A percentile compares a stretch with the other conserved stretches of the same genome.
Evolutionary conservation across 2,113 vertebrate species (phyloP).

Genomic region (Bolborhynchus lineola): DNA sequence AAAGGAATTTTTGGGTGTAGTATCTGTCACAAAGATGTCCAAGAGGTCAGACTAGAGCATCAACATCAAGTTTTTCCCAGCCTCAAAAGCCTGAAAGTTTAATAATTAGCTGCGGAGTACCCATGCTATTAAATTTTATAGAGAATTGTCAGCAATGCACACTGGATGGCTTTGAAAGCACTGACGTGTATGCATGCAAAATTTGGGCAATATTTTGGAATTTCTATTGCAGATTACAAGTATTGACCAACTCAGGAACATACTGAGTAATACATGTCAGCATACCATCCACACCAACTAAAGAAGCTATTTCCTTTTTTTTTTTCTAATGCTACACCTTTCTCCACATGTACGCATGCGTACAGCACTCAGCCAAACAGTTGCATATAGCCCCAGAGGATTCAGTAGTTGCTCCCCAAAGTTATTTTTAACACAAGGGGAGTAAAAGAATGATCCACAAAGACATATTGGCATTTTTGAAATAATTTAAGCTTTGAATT

Average conservation of each 20-base stretch:
- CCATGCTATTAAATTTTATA: neutral
- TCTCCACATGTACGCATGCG: neutral
- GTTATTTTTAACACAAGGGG: neutral
- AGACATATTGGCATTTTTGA: neutral
- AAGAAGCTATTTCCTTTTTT: neutral
- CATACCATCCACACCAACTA: neutral
- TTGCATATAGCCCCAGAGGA: neutral
- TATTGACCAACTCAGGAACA: neutral
- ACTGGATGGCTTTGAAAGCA: neutral
- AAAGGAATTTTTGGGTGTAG: neutral
- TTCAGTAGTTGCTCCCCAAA: neutral
- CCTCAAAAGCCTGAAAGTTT: neutral
- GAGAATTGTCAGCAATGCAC: neutral
- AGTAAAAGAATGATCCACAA: neutral
- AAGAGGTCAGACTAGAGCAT: neutral
- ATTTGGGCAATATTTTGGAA: neutral
- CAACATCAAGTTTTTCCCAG: neutral
- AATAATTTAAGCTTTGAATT: neutral
- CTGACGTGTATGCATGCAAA: neutral
- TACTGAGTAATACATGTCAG: neutral
- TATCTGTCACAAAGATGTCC: neutral
- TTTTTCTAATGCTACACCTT: neutral
- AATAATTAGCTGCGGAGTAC: neutral
- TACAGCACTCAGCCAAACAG: neutral
- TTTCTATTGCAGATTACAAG: neutral